Conservation (phyloP, 2,113 vertebrate genomes). For the Anarhynchus alexandrinus region DNA sequence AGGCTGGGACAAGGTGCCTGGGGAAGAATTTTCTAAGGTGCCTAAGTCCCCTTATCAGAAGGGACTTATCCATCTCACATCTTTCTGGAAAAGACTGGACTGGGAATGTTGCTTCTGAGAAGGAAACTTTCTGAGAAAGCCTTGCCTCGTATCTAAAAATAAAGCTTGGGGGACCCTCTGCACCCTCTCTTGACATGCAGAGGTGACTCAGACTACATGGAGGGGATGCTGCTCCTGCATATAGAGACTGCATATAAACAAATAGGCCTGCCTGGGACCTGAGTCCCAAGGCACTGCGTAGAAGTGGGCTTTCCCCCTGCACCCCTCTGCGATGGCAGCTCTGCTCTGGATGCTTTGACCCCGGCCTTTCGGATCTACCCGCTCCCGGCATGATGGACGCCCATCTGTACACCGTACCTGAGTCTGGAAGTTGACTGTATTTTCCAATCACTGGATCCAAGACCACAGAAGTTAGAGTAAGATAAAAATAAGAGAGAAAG, state of each 20-base stretch:
- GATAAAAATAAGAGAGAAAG: not conserved
- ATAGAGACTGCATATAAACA: not conserved
- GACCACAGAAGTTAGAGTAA: not conserved
- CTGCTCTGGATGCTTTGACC: not conserved
- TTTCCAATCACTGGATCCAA: slow-evolving; percentile 91
- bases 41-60: not conserved
- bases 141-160: not conserved
- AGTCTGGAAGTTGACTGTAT: slow-evolving; percentile 93
- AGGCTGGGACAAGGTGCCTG: not conserved
- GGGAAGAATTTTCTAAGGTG: not conserved
- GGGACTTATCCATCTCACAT: not conserved
- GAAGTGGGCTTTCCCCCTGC: not conserved
- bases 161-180: not conserved
- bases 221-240: not conserved
- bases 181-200: not conserved
- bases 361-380: fast-evolving
- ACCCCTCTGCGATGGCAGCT: not conserved
- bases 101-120: not conserved
- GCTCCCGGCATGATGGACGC: fast-evolving
- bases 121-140: not conserved
- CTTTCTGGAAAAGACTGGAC: not conserved
- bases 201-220: not conserved
- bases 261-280: fast-evolving
- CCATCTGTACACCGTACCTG: slow-evolving; percentile 74
- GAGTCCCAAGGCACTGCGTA: not conserved